Evolutionary conservation across 2,113 vertebrate species (phyloP).

Genomic region (Ctenodactylus gundi): DNA sequence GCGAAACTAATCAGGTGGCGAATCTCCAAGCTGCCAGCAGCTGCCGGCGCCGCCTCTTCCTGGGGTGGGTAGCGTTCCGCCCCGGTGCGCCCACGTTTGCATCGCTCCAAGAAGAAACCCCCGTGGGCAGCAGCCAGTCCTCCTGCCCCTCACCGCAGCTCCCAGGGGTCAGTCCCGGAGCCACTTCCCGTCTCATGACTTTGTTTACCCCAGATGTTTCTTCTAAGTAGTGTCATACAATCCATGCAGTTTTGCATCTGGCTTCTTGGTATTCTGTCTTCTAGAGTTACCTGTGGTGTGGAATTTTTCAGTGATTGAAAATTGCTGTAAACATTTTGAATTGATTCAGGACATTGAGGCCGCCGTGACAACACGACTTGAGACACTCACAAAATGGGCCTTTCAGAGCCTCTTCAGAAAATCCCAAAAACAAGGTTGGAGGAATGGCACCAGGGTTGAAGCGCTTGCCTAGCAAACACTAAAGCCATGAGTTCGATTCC

Average conservation of each 20-base stretch:
- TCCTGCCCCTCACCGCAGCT: not conserved
- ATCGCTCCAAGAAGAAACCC: not conserved
- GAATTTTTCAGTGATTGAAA: too few relatives aligned
- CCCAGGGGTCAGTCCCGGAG: not conserved
- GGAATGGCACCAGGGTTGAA: too few relatives aligned
- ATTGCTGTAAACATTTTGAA: too few relatives aligned
- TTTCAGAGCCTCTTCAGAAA: too few relatives aligned
- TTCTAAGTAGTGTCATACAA: not conserved
- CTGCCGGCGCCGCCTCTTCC: too few relatives aligned
- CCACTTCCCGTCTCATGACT: not conserved
- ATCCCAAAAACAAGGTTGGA: too few relatives aligned
- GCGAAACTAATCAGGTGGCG: not conserved
- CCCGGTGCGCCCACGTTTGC: not conserved
- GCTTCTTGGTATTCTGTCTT: not conserved
- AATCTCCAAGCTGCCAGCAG: too few relatives aligned
- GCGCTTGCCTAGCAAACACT: too few relatives aligned
- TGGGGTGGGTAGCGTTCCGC: not conserved
- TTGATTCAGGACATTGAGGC: too few relatives aligned
- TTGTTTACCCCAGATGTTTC: not conserved
- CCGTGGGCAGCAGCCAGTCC: not conserved
- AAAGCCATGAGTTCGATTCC: too few relatives aligned
- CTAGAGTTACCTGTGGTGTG: not conserved
- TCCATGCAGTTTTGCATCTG: not conserved
- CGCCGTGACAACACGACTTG: too few relatives aligned
- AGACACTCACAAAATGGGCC: too few relatives aligned